These are phyloP conservation scores for Diploptera punctata DNA, from an alignment of 2,888 invertebrate genomes.

Conservation along the genomic window DNA sequence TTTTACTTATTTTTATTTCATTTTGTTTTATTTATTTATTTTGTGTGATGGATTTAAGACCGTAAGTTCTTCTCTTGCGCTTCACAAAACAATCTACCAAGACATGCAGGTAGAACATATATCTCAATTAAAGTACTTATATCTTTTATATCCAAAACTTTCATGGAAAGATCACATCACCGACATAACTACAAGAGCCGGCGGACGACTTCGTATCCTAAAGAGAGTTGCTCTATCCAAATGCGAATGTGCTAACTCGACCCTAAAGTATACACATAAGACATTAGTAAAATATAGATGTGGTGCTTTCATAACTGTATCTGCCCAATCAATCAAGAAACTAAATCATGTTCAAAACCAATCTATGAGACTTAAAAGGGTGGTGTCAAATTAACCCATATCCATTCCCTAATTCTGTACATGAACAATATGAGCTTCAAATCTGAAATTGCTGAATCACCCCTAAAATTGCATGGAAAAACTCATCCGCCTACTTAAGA, in stretches of 20 bases:
- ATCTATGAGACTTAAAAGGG: neutral
- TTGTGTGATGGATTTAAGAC: no score
- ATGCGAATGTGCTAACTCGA: neutral
- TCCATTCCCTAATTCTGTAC: neutral
- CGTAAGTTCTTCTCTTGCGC: no score
- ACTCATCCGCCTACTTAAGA: neutral
- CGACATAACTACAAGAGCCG: no score
- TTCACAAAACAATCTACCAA: no score
- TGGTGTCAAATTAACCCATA: neutral
- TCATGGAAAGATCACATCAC: no score
- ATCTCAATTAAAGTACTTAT: no score
- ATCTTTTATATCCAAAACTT: no score
- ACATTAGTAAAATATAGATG: neutral
- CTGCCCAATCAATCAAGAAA: neutral
- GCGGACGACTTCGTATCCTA: no score
- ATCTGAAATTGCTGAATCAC: neutral
- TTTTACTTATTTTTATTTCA: no score
- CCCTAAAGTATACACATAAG: neutral
- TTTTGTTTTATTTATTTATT: no score
- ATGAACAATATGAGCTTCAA: neutral
- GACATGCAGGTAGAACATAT: no score
- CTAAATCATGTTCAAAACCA: neutral
- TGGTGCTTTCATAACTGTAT: neutral
- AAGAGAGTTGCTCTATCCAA: neutral
- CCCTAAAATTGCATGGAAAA: neutral